A percentile compares a stretch with the other conserved stretches of the same genome.
Evolutionary conservation across 2,113 vertebrate species (phyloP).

Genomic region (Erinaceus europaeus): DNA sequence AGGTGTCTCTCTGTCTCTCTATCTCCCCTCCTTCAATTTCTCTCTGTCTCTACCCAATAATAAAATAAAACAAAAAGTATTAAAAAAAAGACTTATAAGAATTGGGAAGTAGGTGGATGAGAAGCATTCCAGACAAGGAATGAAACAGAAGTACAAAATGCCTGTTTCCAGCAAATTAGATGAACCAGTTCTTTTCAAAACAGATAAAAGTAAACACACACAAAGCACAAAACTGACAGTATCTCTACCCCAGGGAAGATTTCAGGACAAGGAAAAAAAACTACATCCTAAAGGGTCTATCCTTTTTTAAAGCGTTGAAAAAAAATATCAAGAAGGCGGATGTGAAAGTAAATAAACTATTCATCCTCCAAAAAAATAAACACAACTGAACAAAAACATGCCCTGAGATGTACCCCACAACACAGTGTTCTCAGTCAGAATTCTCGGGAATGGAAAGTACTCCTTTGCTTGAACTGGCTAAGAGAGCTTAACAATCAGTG

Average conservation of each 20-base stretch:
- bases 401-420: background rate
- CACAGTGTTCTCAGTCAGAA: background rate
- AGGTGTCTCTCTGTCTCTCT: no score
- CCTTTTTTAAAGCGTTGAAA: no score
- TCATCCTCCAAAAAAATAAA: background rate
- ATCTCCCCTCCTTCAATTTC: no score
- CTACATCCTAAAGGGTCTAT: slow-evolving; percentile 16
- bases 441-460: background rate
- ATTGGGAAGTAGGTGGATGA: background rate
- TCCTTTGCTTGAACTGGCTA: background rate
- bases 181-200: slow-evolving; percentile 20
- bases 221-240: background rate
- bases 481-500: background rate
- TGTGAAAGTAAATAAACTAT: slow-evolving; percentile 1
- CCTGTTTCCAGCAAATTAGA: slow-evolving; percentile 13
- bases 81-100: background rate
- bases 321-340: background rate
- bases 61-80: no score
- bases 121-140: slow-evolving; percentile 27
- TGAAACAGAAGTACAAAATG: background rate
- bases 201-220: background rate
- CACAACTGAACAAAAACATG: background rate
- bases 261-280: background rate
- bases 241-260: background rate
- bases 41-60: no score